These are phyloP conservation scores for Dendrolimus pini DNA, from an alignment of 2,888 invertebrate species.

Conservation along the genomic window DNA sequence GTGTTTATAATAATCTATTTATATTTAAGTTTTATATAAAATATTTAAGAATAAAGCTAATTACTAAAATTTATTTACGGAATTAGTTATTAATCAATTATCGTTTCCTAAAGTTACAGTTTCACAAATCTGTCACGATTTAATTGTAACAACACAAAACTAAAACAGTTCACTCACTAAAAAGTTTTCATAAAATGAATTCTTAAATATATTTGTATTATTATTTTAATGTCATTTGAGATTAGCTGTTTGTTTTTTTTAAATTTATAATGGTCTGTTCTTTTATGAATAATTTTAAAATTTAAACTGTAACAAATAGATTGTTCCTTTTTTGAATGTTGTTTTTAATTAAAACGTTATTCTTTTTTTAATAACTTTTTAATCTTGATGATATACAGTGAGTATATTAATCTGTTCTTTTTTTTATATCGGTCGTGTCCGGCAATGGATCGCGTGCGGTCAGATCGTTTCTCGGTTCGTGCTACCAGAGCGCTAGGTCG, in stretches of 20 bases:
- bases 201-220: conserved; percentile 5
- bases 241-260: too few species aligned
- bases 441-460: neutral
- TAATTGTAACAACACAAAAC: too few species aligned
- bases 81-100: too few species aligned
- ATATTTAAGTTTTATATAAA: too few species aligned
- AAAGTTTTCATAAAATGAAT: conserved; percentile 8
- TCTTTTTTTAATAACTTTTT: too few species aligned
- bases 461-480: neutral
- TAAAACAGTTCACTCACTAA: too few species aligned
- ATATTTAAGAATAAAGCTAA: too few species aligned
- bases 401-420: conserved; percentile 25
- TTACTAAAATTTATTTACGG: too few species aligned
- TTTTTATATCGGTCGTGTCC: neutral
- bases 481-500: conserved; percentile 32
- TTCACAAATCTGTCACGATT: too few species aligned
- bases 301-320: neutral
- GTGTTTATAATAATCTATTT: too few species aligned
- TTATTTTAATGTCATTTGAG: neutral
- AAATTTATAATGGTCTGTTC: too few species aligned
- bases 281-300: conserved; percentile 3
- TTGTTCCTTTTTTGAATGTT: neutral
- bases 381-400: conserved; percentile 9
- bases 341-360: conserved; percentile 4
- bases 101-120: too few species aligned